Percentiles rank a stretch among this genome's conserved stretches.
Conservation (phyloP, 2,888 invertebrate species). For the Limenitis camilla region DNA sequence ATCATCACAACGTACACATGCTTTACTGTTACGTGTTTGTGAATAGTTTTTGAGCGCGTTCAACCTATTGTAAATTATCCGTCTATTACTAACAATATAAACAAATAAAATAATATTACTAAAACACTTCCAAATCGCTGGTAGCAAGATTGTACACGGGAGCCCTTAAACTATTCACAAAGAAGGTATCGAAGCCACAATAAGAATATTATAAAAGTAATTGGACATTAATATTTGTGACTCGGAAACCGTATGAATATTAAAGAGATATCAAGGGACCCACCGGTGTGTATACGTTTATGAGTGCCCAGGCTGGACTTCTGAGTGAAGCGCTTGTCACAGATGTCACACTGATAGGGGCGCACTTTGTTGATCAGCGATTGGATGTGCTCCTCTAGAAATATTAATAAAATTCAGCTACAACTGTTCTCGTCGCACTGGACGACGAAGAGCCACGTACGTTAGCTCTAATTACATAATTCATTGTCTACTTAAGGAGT, state of each 20-base stretch:
- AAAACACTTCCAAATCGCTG: constrained; percentile 51
- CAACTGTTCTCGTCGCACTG: constrained; percentile 51
- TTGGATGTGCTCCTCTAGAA: constrained; percentile 77
- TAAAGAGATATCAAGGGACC: constrained; percentile 70
- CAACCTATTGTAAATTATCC: constrained; percentile 39
- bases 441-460: constrained; percentile 51
- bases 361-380: constrained; percentile 77
- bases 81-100: constrained; percentile 19
- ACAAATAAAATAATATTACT: constrained; percentile 5
- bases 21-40: constrained; percentile 67
- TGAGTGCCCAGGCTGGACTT: constrained; percentile 89
- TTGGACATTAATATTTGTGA: constrained; percentile 46
- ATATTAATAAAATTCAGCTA: constrained; percentile 73
- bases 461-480: constrained; percentile 59
- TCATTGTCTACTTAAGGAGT: constrained; percentile 69
- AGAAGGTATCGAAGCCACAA: constrained; percentile 69
- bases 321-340: constrained; percentile 87
- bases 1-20: constrained; percentile 72
- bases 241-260: constrained; percentile 63
- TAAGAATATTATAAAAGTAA: constrained; percentile 33
- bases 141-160: constrained; percentile 38
- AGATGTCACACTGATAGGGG: constrained; percentile 82
- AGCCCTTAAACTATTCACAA: constrained; percentile 75
- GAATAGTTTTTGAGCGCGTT: constrained; percentile 75
- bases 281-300: constrained; percentile 84